phyloP scores from a whole-genome alignment of 2,113 vertebrate genomes.

The Anthoscopus minutus region DNA sequence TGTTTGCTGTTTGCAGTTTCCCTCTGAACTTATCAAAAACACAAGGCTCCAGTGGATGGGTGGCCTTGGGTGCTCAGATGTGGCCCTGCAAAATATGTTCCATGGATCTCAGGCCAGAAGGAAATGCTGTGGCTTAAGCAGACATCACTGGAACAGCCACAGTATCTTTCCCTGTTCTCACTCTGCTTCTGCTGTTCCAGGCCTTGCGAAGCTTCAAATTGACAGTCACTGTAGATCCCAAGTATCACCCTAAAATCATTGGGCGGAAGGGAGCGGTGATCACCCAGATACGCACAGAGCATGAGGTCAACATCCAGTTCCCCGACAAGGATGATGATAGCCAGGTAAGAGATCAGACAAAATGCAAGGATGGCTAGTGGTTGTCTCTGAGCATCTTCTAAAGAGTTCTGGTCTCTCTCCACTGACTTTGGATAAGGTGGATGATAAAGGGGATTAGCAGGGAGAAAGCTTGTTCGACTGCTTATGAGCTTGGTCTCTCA shows the following conservation, averaged over 20 bases:
- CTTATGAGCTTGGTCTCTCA: background rate
- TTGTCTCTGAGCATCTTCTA: background rate
- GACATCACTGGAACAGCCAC: background rate
- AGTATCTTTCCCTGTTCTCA: background rate
- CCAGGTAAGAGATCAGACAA: conserved; percentile 77
- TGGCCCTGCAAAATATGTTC: background rate
- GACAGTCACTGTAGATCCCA: conserved; percentile 94
- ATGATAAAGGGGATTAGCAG: background rate
- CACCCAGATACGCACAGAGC: conserved; percentile 90
- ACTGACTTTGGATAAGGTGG: background rate
- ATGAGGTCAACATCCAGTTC: conserved; percentile 97
- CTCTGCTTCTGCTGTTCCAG: conserved; percentile 53
- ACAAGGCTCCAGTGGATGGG: background rate
- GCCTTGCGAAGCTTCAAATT: conserved; percentile 94
- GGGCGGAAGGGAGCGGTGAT: conserved; percentile 97
- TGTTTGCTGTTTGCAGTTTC: background rate
- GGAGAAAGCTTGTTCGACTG: background rate
- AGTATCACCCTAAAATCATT: conserved; percentile 98
- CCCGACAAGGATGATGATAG: conserved; percentile 95
- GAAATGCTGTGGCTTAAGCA: background rate
- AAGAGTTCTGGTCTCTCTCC: background rate
- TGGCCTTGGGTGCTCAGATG: background rate
- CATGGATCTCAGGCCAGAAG: background rate
- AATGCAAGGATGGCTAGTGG: background rate
- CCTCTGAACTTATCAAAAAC: background rate